Conservation (phyloP, 2,888 invertebrate genomes). For the Pedicia rivosa region DNA sequence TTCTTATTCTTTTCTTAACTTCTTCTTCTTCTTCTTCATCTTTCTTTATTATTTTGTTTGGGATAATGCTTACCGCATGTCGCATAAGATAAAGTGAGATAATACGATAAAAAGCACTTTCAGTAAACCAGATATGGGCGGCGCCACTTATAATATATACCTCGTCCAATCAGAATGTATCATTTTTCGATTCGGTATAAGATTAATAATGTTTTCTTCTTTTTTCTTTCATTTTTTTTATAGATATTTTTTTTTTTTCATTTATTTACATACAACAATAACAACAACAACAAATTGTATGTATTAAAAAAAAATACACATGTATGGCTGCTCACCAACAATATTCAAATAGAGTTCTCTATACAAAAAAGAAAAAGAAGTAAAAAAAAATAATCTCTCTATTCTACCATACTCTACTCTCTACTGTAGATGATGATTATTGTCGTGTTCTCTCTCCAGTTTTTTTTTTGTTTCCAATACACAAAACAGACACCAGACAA, state of each 20-base stretch:
- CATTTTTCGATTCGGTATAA: conserved; percentile 2
- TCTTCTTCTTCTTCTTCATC: no score
- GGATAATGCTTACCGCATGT: conserved; percentile 7
- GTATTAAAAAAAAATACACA: neutral
- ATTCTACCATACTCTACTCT: no score
- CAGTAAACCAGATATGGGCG: conserved; percentile 29
- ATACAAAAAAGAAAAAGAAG: neutral
- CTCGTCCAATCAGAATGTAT: conserved; percentile 4
- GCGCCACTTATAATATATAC: conserved; percentile 20
- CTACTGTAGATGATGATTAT: no score
- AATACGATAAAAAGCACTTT: conserved; percentile 10
- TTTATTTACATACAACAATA: neutral
- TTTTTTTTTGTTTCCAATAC: no score
- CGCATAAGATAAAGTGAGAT: conserved; percentile 11
- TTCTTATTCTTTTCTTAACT: no score
- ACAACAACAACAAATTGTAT: neutral
- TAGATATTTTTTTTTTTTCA: no score
- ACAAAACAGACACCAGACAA: no score
- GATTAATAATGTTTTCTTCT: conserved; percentile 3
- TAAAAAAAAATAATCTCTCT: neutral
- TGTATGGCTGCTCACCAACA: neutral
- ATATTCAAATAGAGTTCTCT: neutral
- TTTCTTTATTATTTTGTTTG: neutral
- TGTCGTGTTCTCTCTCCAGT: no score
- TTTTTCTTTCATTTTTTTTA: neutral